These are phyloP conservation scores for Sus cebifrons DNA, from an alignment of 2,797 vertebrate genomes.

Conservation along the genomic window DNA sequence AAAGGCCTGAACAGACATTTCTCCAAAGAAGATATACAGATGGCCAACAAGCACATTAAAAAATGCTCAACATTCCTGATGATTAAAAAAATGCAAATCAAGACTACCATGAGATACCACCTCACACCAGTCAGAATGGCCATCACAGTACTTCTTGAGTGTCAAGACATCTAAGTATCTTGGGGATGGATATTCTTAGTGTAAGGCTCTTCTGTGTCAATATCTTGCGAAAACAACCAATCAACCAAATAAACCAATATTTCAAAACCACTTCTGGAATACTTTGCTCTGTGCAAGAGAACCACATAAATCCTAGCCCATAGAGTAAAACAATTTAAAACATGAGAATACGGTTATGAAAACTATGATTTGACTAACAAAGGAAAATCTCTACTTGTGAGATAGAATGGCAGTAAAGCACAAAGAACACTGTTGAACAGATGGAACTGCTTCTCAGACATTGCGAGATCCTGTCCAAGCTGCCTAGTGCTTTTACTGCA, in stretches of 20 bases:
- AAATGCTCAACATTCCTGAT: too few species aligned
- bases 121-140: too few species aligned
- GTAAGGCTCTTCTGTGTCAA: neutral
- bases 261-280: neutral
- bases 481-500: neutral
- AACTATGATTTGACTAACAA: neutral
- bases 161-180: neutral
- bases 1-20: too few species aligned
- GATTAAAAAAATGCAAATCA: too few species aligned
- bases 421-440: neutral
- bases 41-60: too few species aligned
- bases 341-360: neutral
- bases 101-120: too few species aligned
- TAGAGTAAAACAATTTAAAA: neutral
- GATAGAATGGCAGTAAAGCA: neutral
- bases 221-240: neutral
- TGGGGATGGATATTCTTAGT: neutral
- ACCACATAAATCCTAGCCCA: neutral
- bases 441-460: neutral
- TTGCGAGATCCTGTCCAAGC: fast-evolving
- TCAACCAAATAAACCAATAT: neutral
- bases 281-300: neutral
- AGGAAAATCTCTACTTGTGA: neutral
- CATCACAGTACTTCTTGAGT: neutral
- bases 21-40: too few species aligned